Evolutionary conservation across 2,797 vertebrate genomes (phyloP).

Genomic region (Aphelocoma californica): DNA sequence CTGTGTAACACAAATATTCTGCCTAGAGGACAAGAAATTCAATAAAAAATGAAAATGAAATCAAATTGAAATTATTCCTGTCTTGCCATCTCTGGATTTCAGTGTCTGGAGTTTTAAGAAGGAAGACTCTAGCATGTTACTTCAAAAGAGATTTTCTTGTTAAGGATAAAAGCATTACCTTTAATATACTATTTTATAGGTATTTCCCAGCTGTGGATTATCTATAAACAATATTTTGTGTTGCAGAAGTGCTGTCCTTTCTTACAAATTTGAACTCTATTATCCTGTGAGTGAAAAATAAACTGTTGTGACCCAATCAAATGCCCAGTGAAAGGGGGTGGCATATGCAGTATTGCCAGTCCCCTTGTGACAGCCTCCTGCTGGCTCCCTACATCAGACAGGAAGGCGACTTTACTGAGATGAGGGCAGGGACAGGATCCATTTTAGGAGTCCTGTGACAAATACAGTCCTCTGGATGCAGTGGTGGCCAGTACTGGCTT

Average conservation of each 20-base stretch:
- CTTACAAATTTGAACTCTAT: not conserved
- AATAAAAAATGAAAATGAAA: not conserved
- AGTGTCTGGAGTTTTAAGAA: not conserved
- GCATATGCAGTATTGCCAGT: not conserved
- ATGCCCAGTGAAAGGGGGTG: not conserved
- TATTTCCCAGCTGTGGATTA: not conserved
- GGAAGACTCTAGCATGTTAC: not conserved
- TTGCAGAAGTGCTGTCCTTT: not conserved
- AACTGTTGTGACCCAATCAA: fast-evolving
- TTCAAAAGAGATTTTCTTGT: not conserved
- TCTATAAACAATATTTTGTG: not conserved
- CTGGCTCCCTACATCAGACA: not conserved
- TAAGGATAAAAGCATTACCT: not conserved
- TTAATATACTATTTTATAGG: not conserved
- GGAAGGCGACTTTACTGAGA: not conserved
- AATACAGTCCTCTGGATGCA: not conserved
- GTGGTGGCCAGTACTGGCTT: not conserved
- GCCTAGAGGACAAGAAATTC: not conserved
- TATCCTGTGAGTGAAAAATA: not conserved
- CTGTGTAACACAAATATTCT: not conserved
- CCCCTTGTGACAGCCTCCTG: not conserved
- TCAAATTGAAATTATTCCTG: not conserved
- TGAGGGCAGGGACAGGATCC: not conserved
- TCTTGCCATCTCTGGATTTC: not conserved
- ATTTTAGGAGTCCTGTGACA: not conserved